These are phyloP conservation scores for Cricetomys ansorgei DNA, from an alignment of 2,113 vertebrate genomes.

Conservation along the genomic window DNA sequence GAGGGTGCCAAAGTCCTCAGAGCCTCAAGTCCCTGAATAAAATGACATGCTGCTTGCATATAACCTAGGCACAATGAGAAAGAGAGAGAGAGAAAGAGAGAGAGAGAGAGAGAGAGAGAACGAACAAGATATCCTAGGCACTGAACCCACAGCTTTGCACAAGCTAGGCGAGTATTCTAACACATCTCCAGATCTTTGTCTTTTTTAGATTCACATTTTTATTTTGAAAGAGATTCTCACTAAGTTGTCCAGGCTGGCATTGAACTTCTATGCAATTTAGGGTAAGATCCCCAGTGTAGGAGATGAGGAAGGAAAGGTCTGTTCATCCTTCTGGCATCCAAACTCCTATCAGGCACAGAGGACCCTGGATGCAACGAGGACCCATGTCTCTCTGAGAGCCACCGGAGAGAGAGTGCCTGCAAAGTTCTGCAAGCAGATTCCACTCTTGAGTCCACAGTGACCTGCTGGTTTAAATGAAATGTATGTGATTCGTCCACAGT, in stretches of 20 bases:
- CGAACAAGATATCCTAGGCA: not conserved
- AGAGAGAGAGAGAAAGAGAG: not conserved
- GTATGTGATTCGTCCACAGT: not conserved
- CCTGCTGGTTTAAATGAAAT: not conserved
- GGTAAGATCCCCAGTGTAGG: fast-evolving
- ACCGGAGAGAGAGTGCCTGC: not conserved
- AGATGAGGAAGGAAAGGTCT: fast-evolving
- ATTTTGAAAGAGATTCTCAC: not conserved
- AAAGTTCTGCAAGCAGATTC: not conserved
- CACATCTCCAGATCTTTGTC: not conserved
- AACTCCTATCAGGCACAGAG: no score
- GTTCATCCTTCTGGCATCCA: no score
- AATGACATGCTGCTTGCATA: not conserved
- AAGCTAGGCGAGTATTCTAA: not conserved
- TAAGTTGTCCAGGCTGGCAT: not conserved
- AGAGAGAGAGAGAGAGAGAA: no score
- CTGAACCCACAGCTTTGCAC: not conserved
- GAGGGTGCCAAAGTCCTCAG: not conserved
- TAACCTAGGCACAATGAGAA: not conserved
- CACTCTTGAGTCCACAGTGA: not conserved
- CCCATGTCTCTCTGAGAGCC: not conserved
- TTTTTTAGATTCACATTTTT: not conserved
- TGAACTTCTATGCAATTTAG: not conserved
- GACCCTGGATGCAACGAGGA: no score
- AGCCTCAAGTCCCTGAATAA: not conserved